A percentile compares a stretch with the other conserved stretches of the same genome.
Evolutionary conservation across 2,888 invertebrate genomes (phyloP).

Genomic region (Andrena hattorfiana): DNA sequence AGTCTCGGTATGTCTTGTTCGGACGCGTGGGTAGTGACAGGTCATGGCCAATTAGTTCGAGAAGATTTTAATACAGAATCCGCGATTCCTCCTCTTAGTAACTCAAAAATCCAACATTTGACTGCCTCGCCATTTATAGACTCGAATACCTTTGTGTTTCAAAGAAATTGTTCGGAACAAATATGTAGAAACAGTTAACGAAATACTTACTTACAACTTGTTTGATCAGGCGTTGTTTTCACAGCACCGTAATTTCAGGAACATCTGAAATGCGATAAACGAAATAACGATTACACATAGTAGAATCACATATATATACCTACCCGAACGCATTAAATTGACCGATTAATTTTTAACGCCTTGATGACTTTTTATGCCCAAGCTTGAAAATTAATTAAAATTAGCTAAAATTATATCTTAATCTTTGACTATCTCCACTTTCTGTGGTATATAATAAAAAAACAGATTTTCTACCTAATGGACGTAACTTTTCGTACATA

Average conservation of each 20-base stretch:
- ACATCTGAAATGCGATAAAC: constrained; percentile 80
- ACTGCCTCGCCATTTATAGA: constrained; percentile 1
- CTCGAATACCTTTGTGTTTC: not conserved
- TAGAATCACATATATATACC: no score
- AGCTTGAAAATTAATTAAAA: not conserved
- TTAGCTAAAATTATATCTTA: not conserved
- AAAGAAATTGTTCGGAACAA: not conserved
- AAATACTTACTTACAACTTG: constrained; percentile 75
- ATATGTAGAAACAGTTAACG: not conserved
- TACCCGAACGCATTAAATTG: no score
- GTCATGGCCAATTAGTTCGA: constrained; percentile 66
- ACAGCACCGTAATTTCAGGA: constrained; percentile 76
- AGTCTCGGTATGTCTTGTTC: constrained; percentile 50
- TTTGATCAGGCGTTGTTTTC: constrained; percentile 79
- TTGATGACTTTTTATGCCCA: not conserved
- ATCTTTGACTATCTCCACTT: not conserved
- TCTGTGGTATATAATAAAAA: not conserved
- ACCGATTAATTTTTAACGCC: no score
- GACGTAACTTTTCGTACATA: not conserved
- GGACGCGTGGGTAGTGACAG: constrained; percentile 59
- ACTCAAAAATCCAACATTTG: constrained; percentile 28
- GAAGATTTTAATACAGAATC: constrained; percentile 46
- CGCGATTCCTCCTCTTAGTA: constrained; percentile 11
- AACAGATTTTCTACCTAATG: not conserved
- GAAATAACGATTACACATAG: not conserved